phyloP scores from a whole-genome alignment of 2,113 vertebrate genomes.

The Dolichotis patagonum region DNA sequence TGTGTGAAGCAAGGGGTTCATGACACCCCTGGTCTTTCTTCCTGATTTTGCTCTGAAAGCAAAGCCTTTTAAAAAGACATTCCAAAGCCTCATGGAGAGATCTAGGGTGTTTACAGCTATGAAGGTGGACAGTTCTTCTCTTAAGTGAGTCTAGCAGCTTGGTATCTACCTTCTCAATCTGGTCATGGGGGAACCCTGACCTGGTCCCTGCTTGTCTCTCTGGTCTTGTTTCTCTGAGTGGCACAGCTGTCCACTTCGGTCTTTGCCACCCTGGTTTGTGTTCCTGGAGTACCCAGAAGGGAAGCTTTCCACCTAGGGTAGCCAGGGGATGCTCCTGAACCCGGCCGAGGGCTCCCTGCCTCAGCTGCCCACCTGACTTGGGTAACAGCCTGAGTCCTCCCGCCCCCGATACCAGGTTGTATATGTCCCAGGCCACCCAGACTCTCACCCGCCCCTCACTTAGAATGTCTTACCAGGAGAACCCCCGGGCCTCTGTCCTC shows the following conservation, averaged over 20 bases:
- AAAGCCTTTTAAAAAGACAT: not conserved
- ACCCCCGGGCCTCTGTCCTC: not conserved
- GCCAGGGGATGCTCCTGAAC: not conserved
- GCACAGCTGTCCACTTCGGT: no score
- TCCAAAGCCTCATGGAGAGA: not conserved
- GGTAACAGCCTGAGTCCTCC: not conserved
- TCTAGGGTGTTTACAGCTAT: not conserved
- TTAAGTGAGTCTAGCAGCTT: not conserved
- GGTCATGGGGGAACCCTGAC: no score
- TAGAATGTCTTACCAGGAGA: not conserved
- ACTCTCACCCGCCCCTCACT: not conserved
- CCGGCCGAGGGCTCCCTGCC: no score
- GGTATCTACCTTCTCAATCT: not conserved
- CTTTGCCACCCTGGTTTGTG: not conserved
- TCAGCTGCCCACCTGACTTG: not conserved
- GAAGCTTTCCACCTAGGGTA: not conserved
- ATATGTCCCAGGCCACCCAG: not conserved
- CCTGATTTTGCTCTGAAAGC: not conserved
- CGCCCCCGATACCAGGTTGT: no score
- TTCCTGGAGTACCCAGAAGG: not conserved
- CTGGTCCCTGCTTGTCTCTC: not conserved
- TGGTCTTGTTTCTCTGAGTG: not conserved
- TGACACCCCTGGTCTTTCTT: not conserved
- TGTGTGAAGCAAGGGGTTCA: not conserved
- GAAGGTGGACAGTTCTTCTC: not conserved